Conservation (phyloP, 2,888 invertebrate genomes). For the Corbicula japonica region DNA sequence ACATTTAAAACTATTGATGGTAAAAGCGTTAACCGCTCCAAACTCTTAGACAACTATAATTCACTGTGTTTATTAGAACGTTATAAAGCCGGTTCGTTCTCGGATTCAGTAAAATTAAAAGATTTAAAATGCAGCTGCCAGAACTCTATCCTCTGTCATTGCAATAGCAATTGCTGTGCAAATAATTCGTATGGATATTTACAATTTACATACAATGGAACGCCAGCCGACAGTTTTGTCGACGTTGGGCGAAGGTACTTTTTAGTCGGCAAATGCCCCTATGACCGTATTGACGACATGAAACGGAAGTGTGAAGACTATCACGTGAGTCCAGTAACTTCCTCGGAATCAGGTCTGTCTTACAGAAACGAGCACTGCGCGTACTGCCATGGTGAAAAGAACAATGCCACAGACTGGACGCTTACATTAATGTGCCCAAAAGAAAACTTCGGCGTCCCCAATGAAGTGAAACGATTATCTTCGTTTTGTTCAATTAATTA, state of each 20-base stretch:
- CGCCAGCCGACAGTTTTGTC: not conserved
- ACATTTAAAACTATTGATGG: not conserved
- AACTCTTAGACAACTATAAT: not conserved
- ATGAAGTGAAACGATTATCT: not conserved
- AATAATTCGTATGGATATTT: not conserved
- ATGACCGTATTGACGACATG: conserved; percentile 8
- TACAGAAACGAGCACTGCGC: conserved; percentile 6
- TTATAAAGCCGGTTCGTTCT: no score
- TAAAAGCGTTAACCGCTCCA: not conserved
- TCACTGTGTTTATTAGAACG: not conserved
- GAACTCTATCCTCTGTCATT: not conserved
- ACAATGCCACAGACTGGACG: not conserved
- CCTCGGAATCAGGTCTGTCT: not conserved
- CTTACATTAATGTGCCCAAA: not conserved
- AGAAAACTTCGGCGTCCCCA: not conserved
- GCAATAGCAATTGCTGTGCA: not conserved
- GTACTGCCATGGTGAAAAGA: not conserved
- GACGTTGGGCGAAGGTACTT: not conserved
- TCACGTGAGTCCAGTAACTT: not conserved
- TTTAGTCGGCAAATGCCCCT: not conserved
- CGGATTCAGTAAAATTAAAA: not conserved
- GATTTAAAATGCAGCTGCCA: not conserved
- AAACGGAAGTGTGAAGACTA: not conserved
- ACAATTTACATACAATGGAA: not conserved
- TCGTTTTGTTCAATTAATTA: not conserved